Evolutionary conservation across 2,797 vertebrate genomes (phyloP), one percentile per base, ranked within the genome.

Genomic region (Catamblyrhynchus diadema): DNA sequence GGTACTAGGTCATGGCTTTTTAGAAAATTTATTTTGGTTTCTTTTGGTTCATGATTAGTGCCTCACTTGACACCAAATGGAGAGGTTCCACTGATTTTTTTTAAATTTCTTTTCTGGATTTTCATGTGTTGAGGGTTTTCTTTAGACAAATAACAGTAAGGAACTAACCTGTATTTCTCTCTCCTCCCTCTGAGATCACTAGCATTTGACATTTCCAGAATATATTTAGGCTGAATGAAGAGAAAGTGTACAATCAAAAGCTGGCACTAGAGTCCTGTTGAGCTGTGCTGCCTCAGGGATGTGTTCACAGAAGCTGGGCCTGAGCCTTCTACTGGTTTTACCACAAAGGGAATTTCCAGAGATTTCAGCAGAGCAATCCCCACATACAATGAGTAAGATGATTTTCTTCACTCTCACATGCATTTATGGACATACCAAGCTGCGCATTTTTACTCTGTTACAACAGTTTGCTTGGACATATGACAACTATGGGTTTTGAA

Each of bases 281-380:
- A 79, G 37, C 32, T 66, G 62, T 84, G 69, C 74, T 88, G 81
- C 84, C 45, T 51, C 35, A 61, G 53, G 64, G 81, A 21, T 51
- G 33, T 74, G 39, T 57, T 85, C 74, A 44, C 4, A 9, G 67
- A 48, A 89, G 54, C 33, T 11, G 51, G 37, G 62, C 48, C 64
- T 67, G 66, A 93, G 41, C 53, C 23, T 51, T 69, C 72, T 47
- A 35, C 85, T 23, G 44, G 70, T 88, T 93, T 93, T 64, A 77
- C 53, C 89, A 35, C 45, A 41, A 90, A 88, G 69, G 81, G 81
- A 85, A 78, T 92, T 85, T 77, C 85, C 84, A 67, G 53, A 50
- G 22, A 61, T 73, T 71, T 78, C 65, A 72, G 86, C 66, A 60
- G 22, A 27, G 44, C 12, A 20, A 87, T 80, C 35, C 23, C 35